A percentile compares a stretch with the other conserved stretches of the same genome.
These are phyloP conservation scores for Atopsyche davidsoni DNA, from an alignment of 1,140 invertebrate species.

Conservation along the genomic window DNA sequence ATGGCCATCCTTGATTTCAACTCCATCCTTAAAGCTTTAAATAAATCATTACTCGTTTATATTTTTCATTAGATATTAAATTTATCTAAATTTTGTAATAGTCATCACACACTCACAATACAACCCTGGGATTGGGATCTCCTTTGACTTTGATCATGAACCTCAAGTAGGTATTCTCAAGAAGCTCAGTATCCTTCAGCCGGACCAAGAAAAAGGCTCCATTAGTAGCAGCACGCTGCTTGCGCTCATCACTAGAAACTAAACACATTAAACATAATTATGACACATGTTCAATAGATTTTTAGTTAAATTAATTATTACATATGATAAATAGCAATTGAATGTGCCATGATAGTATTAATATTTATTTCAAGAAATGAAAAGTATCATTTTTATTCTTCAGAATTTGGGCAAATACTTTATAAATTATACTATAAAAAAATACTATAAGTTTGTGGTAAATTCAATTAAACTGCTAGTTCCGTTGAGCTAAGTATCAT, in stretches of 20 bases:
- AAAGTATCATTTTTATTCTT: no score
- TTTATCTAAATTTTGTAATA: conserved; percentile 2
- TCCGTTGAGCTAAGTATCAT: no score
- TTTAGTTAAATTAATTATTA: no score
- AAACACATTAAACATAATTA: conserved; percentile 26
- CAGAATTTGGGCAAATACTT: no score
- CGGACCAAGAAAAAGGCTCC: conserved; percentile 74
- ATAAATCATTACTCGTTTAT: conserved; percentile 5
- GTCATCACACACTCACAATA: conserved; percentile 64
- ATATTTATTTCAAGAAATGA: no score
- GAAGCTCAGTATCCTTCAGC: conserved; percentile 78
- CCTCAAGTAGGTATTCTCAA: conserved; percentile 79
- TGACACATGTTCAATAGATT: no score
- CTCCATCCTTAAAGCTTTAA: conserved; percentile 76
- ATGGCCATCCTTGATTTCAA: conserved; percentile 60
- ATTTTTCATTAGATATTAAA: not conserved
- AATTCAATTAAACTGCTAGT: no score
- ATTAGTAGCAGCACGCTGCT: conserved; percentile 62
- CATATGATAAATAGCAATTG: no score
- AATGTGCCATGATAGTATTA: no score
- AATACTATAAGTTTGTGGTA: no score
- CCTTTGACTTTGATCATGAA: conserved; percentile 88
- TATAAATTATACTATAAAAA: no score
- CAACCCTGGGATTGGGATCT: conserved; percentile 74
- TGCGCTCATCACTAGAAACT: conserved; percentile 69